Base-by-base conservation (phyloP, 2,113 vertebrate genomes). In the Passer domesticus region DNA sequence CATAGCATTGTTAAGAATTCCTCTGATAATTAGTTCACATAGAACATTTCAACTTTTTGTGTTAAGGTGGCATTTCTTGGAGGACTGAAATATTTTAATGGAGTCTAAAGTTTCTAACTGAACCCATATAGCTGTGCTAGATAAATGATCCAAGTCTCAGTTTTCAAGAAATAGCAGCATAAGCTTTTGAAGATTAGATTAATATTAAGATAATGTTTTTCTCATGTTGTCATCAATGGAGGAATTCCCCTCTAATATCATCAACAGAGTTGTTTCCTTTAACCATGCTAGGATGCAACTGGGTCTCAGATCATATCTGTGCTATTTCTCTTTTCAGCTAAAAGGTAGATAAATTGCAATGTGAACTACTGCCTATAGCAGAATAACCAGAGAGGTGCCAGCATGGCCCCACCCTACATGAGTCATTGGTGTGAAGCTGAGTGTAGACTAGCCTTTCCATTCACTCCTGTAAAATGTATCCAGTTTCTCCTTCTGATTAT, bases 221-320 rank as follows among this genome's bases (percentile, higher is more conserved):
- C 95, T 96, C 92, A 93, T 94, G 90, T 87, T 97, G 92, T 96
- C 95, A 96, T 95, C 92, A 83, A 89, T 89, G 46, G n/a, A 96
- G 89, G 90, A 94, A 95, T 97, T 96, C 92, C 94, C 95, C 95
- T 93, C 80, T 79, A 93, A 84, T 92, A 96, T 92, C 88, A 92
- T 95, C 53, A 79, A 49, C 39, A 73, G 13, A 93, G n/a, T 23
- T 93, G 58, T 84, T 96, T 94, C 95, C 92, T 96, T 90, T 90
- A 95, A 68, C 92, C 18, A 5, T 68, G 41, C n/a, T 72, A 68
- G 49, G 80, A 87, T 94, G 53, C 92, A 92, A 84, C 62, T 73
- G 46, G n/a, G 39, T 84, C 79, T 94, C 83, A 87, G 94, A 93
- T 96, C 1, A 0, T 91, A 97, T 94, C 94, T 92, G 2, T 46